Conservation (phyloP, 2,797 vertebrate genomes). For the Melanotaenia nigrans region DNA sequence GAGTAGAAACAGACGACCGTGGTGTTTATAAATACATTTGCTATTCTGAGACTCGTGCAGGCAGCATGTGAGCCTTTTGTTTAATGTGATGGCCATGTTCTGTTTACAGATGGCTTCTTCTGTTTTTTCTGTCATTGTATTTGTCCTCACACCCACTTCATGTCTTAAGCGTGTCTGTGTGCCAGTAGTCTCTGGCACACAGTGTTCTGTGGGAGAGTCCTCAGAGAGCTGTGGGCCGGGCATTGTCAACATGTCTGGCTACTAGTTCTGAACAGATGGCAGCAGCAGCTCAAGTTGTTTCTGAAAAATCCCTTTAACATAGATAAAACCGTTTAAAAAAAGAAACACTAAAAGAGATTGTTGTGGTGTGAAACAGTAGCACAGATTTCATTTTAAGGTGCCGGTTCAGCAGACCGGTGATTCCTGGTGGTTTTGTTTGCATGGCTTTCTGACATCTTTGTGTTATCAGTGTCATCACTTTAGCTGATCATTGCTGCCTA, state of each 20-base stretch:
- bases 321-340: slow-evolving; percentile 20
- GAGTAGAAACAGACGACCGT: slow-evolving; percentile 25
- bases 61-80: slow-evolving; percentile 20
- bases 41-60: slow-evolving; percentile 26
- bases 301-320: slow-evolving; percentile 32
- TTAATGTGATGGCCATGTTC: slow-evolving; percentile 39
- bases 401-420: not conserved
- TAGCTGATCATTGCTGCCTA: not conserved
- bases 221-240: slow-evolving; percentile 19
- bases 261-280: slow-evolving; percentile 66
- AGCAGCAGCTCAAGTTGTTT: slow-evolving; percentile 16
- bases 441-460: not conserved
- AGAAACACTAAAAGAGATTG: slow-evolving; percentile 8
- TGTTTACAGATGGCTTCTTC: not conserved
- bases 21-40: slow-evolving; percentile 14
- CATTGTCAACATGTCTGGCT: slow-evolving; percentile 46
- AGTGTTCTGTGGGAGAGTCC: slow-evolving; percentile 34
- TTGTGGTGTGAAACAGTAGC: not conserved
- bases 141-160: not conserved
- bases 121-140: not conserved
- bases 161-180: slow-evolving; percentile 34
- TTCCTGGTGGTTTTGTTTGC: not conserved
- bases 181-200: slow-evolving; percentile 17
- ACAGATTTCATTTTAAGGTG: slow-evolving; percentile 13
- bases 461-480: not conserved